A percentile compares a stretch with the other conserved stretches of the same genome.
These are phyloP conservation scores for Xestobium rufovillosum DNA, from an alignment of 2,888 invertebrate genomes.

Conservation along the genomic window DNA sequence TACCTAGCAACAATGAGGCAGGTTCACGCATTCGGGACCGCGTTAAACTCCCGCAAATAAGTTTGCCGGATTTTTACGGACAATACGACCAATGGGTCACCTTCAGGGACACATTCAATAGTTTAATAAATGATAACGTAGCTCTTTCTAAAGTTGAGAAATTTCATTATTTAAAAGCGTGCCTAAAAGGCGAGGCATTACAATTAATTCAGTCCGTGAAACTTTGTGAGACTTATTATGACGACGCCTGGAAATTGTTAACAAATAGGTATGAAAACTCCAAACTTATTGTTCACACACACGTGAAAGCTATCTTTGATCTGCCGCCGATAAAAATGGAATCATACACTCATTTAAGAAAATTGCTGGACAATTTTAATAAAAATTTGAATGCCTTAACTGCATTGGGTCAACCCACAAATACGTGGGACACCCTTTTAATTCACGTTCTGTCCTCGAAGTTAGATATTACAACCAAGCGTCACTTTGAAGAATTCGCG, in stretches of 20 bases:
- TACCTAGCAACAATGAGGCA: too few relatives aligned
- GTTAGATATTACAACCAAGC: too few relatives aligned
- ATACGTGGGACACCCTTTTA: too few relatives aligned
- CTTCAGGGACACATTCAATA: slow-evolving; percentile 12
- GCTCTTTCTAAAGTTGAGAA: slow-evolving; percentile 9
- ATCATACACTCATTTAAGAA: slow-evolving; percentile 5
- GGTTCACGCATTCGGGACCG: too few relatives aligned
- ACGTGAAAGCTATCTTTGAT: slow-evolving; percentile 10
- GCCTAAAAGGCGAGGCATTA: slow-evolving; percentile 10
- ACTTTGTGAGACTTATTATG: slow-evolving; percentile 10
- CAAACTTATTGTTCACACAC: slow-evolving; percentile 10
- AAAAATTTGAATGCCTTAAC: too few relatives aligned
- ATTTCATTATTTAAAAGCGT: too few relatives aligned
- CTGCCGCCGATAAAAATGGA: slow-evolving; percentile 7
- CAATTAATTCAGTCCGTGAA: slow-evolving; percentile 8
- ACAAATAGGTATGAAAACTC: slow-evolving; percentile 9
- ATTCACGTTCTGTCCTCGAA: too few relatives aligned
- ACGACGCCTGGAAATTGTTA: slow-evolving; percentile 7
- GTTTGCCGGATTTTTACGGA: slow-evolving; percentile 11
- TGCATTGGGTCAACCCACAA: slow-evolving; percentile 5
- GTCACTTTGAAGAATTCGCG: slow-evolving; percentile 3
- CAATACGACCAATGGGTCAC: slow-evolving; percentile 9
- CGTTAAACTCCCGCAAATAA: slow-evolving; percentile 11
- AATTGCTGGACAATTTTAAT: slow-evolving; percentile 8
- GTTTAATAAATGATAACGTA: slow-evolving; percentile 12